phyloP scores from a whole-genome alignment of 2,113 vertebrate species.

The Oryzias woworae region DNA sequence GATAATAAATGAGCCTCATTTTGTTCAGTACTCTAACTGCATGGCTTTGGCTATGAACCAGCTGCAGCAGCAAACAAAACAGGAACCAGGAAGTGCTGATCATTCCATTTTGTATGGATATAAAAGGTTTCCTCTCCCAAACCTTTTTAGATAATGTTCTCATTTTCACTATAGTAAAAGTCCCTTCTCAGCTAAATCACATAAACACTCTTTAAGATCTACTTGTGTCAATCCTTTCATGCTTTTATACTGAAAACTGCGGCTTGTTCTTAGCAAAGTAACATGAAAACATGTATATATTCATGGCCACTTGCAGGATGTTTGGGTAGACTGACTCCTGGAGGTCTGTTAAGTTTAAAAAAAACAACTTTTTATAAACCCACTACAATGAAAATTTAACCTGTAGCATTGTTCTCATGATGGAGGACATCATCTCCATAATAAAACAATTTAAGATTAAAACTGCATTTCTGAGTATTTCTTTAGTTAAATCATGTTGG shows the following conservation, averaged over 20 bases:
- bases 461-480: too few species aligned
- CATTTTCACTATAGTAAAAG: neutral
- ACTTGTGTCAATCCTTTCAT: neutral
- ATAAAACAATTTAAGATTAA: too few species aligned
- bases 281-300: neutral
- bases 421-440: too few species aligned
- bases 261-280: neutral
- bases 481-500: too few species aligned
- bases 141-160: neutral
- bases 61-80: conserved; percentile 16
- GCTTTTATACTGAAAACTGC: neutral
- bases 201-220: neutral
- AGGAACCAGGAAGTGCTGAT: conserved; percentile 10
- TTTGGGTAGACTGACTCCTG: too few species aligned
- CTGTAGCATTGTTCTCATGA: too few species aligned
- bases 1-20: conserved; percentile 72
- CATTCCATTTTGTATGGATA: conserved; percentile 7
- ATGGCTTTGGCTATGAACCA: conserved; percentile 14
- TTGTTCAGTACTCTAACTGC: conserved; percentile 40
- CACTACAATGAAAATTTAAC: too few species aligned
- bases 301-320: too few species aligned
- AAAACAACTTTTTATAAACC: too few species aligned
- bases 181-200: neutral
- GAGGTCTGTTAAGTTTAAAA: too few species aligned
- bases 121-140: conserved; percentile 3